Evolutionary conservation across 2,797 vertebrate species (phyloP), one percentile per base, ranked within the genome.

Genomic region (Spinus olivaceus): DNA sequence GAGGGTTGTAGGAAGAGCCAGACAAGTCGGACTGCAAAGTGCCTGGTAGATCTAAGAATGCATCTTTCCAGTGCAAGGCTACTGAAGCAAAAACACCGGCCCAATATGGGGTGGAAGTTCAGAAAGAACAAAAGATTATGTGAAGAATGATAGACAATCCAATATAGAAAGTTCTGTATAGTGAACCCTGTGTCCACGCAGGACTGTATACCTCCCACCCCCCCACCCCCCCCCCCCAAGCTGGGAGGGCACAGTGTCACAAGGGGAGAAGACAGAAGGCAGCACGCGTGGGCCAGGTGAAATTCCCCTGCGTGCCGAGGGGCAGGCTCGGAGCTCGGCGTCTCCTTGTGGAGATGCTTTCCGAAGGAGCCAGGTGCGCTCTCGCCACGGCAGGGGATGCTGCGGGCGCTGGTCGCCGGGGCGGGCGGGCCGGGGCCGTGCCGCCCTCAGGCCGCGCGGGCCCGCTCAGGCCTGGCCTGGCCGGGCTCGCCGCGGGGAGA

Each of bases 401-500:
- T 32, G 35, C 61, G 5, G 24, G 33, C 14, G 15, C 5, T 9
- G 19, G 13, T 53, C 1, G 30, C 91, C 41, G 35, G 28, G 20
- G 59, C 50, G 28, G 49, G 27, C 10, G 49, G 6, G 27, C 46
- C 11, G 49, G 16, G 50, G 18, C 3, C 10, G 51, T 11, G 35
- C 17, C 14, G 30, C 35, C 16, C 25, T 23, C 46, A 20, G 79
- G 59, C 33, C 1, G 3, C 15, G 20, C 2, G 12, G 57, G 74
- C 8, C 4, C 4, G 39, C 25, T 11, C 1, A 0, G n/a, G 9
- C 19, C 4, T 5, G 41, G 19, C 3, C 1, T 5, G 41, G 19
- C 3, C 1, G 15, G 9, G 6, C 1, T 1, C 3, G 9, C 4
- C 0, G 21, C 6, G 13, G 39, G 13, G 13, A 35, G 13, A 1